Conservation (phyloP, 2,797 vertebrate species). For the Monodelphis domestica region DNA sequence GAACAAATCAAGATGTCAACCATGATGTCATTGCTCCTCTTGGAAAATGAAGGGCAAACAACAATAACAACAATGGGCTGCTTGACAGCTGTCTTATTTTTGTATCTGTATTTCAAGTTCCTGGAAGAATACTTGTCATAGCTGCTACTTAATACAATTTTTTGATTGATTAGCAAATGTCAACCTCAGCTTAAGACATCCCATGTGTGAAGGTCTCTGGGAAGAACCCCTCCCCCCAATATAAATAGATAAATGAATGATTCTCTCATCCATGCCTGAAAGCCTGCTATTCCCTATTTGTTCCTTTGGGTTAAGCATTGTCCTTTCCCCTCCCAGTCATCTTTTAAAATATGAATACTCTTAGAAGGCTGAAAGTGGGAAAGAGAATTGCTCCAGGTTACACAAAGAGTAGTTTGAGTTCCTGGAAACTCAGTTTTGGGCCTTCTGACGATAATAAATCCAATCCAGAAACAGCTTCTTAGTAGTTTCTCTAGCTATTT, state of each 20-base stretch:
- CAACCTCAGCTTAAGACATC: not conserved
- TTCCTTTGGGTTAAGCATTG: not conserved
- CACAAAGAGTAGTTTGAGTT: not conserved
- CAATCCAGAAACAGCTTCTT: not conserved
- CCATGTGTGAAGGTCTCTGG: not conserved
- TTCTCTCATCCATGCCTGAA: not conserved
- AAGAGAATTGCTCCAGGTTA: not conserved
- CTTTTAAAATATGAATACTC: not conserved
- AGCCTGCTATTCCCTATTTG: not conserved
- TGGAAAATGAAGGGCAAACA: no score
- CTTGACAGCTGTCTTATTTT: not conserved
- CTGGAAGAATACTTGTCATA: not conserved
- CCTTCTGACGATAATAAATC: not conserved
- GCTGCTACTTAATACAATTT: not conserved
- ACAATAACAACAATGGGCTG: no score
- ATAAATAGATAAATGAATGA: not conserved
- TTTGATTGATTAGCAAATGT: not conserved
- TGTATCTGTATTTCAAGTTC: not conserved
- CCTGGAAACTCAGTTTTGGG: not conserved
- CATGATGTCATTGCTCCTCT: no score
- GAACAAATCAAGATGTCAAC: no score
- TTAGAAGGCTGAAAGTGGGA: not conserved
- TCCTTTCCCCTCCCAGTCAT: not conserved
- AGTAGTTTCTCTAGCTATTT: not conserved
- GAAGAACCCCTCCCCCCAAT: not conserved